Base-by-base conservation (phyloP, 2,113 vertebrate genomes). In the Isichthys henryi region DNA sequence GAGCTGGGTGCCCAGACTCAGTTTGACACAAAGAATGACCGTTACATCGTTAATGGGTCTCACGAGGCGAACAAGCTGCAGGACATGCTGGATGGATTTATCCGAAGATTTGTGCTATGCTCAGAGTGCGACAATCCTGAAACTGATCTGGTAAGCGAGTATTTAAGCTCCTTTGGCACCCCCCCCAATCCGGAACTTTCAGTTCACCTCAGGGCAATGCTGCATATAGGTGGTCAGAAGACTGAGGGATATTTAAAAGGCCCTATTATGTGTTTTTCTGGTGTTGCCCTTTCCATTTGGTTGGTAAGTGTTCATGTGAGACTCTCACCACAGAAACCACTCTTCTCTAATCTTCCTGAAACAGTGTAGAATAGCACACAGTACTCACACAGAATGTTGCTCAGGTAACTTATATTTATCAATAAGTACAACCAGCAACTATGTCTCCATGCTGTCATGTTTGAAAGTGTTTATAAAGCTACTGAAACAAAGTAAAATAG, bases 21-120 rank as follows among this genome's bases (percentile, higher is more conserved):
- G 97, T 99, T 99, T 97, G 98, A 99, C 97, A 94, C 97, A 95
- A 99, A 99, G 97, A 99, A 99, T 95, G 98, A 99, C 97, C 98
- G 98, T 95, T 99, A 97, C 97, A 99, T 99, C 97, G 98, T 99
- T 97, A 99, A 99, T 94, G 98, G 98, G 96, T 99, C 98, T 97
- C 98, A 99, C 94, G 98, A 99, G 97, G 98, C 98, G 94, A 99
- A 99, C 96, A 99, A 99, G 97, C 96, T 99, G 96, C 98, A 99
- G 97, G 98, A 99, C 96, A 99, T 99, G 98, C 97, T 99, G 94
- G 98, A 99, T 96, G 98, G 98, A 95, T 99, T 99, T 97, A 98
- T 99, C 97, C 97, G 97, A 96, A 99, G 98, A 96, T 99, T 99
- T 97, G 98, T 99, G 96, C 97, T 99, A 95, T 99, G 98, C 97